Base-by-base conservation (phyloP, 2,113 vertebrate species). In the Protomyctophum bolini region DNA sequence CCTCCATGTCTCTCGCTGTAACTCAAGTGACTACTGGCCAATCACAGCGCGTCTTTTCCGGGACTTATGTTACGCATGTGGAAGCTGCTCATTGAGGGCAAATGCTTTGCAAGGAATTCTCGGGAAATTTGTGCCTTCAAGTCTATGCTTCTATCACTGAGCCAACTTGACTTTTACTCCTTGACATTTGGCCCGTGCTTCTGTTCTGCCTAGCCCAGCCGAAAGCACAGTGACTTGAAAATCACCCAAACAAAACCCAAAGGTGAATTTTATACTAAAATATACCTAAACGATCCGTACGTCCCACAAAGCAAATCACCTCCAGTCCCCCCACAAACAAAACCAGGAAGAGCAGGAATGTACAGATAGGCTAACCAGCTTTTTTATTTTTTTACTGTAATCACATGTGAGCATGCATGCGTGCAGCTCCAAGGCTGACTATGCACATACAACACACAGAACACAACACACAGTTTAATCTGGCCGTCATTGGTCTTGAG, bases 331-430 rank as follows among this genome's bases (percentile, higher is more conserved):
- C 81, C 72, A 41, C 74, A 91, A 94, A 95, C 94, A 95, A 95
- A 95, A 92, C 93, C 93, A 94, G 94, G 94, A 95, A 95, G 87
- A 87, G 81, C 64, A 91, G 91, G 93, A 94, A 93, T 93, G 91
- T 92, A 91, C 88, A 87, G 77, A 90, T 75, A 45, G 21, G 21
- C 48, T 58, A 4, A 85, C 85, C 77, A 21, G 21, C 21, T 21
- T 21, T 21, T 21, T 21, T 21, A 1, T 21, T 21, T 60, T 81
- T 86, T 75, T 81, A 91, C 90, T 86, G 87, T 87, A 93, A 91
- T 92, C 90, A 78, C 80, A 77, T 21, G 70, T 59, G 58, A 63
- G 46, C 51, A 54, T 21, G 68, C 70, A 45, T 21, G 33, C 33
- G 5, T 2, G 33, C 33, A 41, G 33, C 33, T 41, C 33, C 5